These are phyloP conservation scores for Hypocryptadius cinnamomeus DNA, from an alignment of 2,113 vertebrate genomes.

Conservation along the genomic window DNA sequence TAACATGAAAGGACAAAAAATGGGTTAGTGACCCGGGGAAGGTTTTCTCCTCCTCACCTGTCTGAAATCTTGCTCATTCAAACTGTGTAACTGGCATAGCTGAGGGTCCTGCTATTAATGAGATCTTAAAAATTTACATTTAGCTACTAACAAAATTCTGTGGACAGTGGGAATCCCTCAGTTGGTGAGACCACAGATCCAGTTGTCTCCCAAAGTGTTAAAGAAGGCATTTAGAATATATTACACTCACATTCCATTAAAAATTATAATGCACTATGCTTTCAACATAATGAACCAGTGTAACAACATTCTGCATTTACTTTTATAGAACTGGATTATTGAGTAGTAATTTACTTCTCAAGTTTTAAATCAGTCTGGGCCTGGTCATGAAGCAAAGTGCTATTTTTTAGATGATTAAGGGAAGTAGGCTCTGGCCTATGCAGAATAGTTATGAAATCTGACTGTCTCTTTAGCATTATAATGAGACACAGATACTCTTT, in stretches of 20 bases:
- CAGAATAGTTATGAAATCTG: neutral
- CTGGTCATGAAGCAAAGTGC: neutral
- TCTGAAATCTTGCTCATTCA: neutral
- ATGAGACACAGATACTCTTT: neutral
- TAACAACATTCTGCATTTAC: neutral
- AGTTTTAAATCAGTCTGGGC: conserved; percentile 5
- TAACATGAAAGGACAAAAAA: conserved; percentile 9
- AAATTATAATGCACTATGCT: neutral
- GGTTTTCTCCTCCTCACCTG: conserved; percentile 11
- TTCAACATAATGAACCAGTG: neutral
- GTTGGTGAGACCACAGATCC: neutral
- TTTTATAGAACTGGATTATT: neutral
- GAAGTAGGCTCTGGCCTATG: neutral
- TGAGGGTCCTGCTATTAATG: neutral
- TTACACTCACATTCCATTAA: neutral
- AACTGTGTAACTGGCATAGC: neutral
- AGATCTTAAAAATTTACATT: neutral
- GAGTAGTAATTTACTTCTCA: conserved; percentile 4
- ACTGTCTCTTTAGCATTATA: neutral
- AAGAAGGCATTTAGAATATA: neutral
- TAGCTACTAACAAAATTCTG: neutral
- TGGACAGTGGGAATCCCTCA: neutral
- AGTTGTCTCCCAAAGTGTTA: neutral
- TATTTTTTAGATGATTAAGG: neutral
- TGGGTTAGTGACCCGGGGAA: neutral